phyloP scores from a whole-genome alignment of 2,797 vertebrate genomes.

The Dendrocincla tyrannina region DNA sequence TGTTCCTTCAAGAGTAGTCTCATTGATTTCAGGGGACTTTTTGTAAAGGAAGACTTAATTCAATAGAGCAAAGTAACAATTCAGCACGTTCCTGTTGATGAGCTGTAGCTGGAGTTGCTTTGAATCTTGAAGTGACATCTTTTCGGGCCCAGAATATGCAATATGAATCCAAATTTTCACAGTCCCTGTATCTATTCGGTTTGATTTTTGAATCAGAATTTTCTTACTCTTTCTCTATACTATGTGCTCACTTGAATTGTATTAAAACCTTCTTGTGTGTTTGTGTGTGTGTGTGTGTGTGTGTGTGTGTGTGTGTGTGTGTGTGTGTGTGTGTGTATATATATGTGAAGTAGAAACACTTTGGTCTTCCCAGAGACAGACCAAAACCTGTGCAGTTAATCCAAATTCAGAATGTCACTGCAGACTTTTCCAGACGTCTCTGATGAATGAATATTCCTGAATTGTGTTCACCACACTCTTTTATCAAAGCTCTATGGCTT shows the following conservation, averaged over 20 bases:
- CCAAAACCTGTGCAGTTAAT: neutral
- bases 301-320: no score
- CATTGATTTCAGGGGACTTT: neutral
- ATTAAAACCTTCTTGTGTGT: neutral
- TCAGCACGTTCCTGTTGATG: neutral
- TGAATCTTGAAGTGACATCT: neutral
- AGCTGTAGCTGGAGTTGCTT: neutral
- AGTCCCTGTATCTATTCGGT: neutral
- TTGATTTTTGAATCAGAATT: neutral
- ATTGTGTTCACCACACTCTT: neutral
- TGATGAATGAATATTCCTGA: conserved; percentile 5
- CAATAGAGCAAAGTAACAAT: neutral
- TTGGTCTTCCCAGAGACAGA: neutral
- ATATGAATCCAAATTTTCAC: neutral
- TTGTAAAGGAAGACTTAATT: neutral
- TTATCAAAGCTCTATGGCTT: neutral
- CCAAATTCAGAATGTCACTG: conserved; percentile 13
- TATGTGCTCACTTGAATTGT: neutral
- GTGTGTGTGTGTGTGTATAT: neutral
- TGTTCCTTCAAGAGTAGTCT: neutral
- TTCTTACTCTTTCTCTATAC: neutral
- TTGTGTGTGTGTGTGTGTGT: neutral
- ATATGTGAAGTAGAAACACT: neutral
- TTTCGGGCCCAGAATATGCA: neutral
- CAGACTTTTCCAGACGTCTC: neutral